These are phyloP conservation scores for Globodera rostochiensis DNA, from an alignment of 1,140 invertebrate genomes.

Conservation along the genomic window DNA sequence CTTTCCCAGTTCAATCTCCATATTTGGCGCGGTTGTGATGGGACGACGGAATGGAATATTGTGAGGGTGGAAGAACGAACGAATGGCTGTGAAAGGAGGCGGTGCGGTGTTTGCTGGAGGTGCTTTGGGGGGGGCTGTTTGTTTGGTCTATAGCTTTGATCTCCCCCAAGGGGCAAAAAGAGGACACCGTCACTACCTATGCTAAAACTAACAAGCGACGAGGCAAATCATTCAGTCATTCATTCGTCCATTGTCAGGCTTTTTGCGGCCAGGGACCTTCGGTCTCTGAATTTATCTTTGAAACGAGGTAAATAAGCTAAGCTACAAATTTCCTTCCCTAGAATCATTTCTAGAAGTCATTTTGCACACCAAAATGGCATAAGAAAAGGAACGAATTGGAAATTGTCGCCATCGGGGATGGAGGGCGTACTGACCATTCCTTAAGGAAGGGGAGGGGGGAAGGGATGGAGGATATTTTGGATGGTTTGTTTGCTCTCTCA, in stretches of 20 bases:
- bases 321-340: too few species aligned
- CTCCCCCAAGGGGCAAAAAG: background rate
- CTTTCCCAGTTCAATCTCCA: background rate
- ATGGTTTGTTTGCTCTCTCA: background rate
- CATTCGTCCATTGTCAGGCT: background rate
- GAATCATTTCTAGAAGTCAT: too few species aligned
- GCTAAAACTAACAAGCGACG: background rate
- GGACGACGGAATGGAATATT: background rate
- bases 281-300: too few species aligned
- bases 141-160: background rate
- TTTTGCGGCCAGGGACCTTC: too few species aligned
- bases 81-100: background rate
- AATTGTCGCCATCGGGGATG: background rate
- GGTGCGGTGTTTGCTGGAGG: background rate
- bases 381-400: background rate
- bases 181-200: background rate
- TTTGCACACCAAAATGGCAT: background rate
- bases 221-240: background rate
- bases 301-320: too few species aligned
- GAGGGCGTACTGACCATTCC: slow-evolving; percentile 11
- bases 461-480: background rate
- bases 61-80: slow-evolving; percentile 1
- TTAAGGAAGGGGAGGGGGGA: background rate
- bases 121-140: background rate
- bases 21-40: slow-evolving; percentile 6